Percentiles rank a stretch among this genome's conserved stretches.
These are phyloP conservation scores for Habrosyne pyritoides DNA, from an alignment of 2,888 invertebrate species.

Conservation along the genomic window DNA sequence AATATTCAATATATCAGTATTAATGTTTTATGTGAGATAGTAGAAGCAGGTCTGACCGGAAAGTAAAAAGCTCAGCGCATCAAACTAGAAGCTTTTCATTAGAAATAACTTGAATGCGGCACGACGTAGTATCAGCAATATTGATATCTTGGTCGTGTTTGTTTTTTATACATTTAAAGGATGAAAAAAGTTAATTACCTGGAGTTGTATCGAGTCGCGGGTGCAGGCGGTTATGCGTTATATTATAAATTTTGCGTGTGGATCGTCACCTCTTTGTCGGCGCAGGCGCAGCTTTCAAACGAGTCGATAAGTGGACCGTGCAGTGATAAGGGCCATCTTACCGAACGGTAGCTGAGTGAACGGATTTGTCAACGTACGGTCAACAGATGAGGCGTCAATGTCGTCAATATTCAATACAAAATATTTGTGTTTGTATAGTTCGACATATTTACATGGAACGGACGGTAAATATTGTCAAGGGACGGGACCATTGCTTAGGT, in stretches of 20 bases:
- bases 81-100: background rate
- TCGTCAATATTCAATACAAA: constrained; percentile 43
- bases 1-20: background rate
- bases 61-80: background rate
- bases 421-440: constrained; percentile 47
- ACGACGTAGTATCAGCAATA: background rate
- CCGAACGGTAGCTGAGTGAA: constrained; percentile 73
- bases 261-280: constrained; percentile 79
- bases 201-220: constrained; percentile 9
- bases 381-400: constrained; percentile 57
- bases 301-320: constrained; percentile 66
- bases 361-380: constrained; percentile 78
- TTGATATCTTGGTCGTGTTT: background rate
- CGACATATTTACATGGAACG: constrained; percentile 8
- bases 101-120: background rate
- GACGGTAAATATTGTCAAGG: constrained; percentile 11
- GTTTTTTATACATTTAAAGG: background rate
- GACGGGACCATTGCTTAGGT: background rate
- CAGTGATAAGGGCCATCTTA: constrained; percentile 62
- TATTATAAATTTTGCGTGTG: constrained; percentile 55
- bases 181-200: background rate
- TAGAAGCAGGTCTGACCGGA: background rate
- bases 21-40: background rate
- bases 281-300: constrained; percentile 63
- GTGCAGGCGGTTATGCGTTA: constrained; percentile 15